Evolutionary conservation across 2,888 invertebrate species (phyloP).

Genomic region (Aradus depressus): DNA sequence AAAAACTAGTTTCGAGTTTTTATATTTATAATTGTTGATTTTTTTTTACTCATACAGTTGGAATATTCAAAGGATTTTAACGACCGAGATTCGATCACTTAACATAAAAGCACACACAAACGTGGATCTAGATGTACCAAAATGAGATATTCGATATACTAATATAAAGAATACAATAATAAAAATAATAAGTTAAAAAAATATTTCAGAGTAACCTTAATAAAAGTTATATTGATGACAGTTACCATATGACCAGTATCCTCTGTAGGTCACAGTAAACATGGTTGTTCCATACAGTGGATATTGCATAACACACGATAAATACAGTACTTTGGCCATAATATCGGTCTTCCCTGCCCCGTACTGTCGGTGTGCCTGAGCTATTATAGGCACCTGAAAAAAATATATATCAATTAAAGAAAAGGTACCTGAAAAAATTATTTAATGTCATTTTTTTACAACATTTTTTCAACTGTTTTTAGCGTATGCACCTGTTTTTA

Average conservation of each 20-base stretch:
- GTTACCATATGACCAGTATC: slow-evolving; percentile 82
- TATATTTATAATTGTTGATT: too few relatives aligned
- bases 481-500: neutral
- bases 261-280: slow-evolving; percentile 82
- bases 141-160: neutral
- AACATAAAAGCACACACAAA: too few relatives aligned
- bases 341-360: slow-evolving; percentile 85
- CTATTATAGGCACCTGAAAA: slow-evolving; percentile 60
- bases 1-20: too few relatives aligned
- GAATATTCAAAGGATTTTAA: too few relatives aligned
- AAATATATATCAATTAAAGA: slow-evolving; percentile 23
- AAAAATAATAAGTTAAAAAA: neutral
- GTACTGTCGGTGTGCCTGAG: slow-evolving; percentile 80
- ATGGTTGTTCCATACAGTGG: slow-evolving; percentile 80
- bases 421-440: neutral
- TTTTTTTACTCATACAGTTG: too few relatives aligned
- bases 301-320: slow-evolving; percentile 94
- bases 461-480: neutral
- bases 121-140: too few relatives aligned
- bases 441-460: neutral
- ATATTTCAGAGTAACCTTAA: neutral
- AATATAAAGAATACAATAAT: neutral
- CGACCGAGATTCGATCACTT: too few relatives aligned
- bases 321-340: slow-evolving; percentile 83
- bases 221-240: neutral